These are phyloP conservation scores for Phortica magna DNA, from an alignment of 2,888 invertebrate species.

Conservation along the genomic window DNA sequence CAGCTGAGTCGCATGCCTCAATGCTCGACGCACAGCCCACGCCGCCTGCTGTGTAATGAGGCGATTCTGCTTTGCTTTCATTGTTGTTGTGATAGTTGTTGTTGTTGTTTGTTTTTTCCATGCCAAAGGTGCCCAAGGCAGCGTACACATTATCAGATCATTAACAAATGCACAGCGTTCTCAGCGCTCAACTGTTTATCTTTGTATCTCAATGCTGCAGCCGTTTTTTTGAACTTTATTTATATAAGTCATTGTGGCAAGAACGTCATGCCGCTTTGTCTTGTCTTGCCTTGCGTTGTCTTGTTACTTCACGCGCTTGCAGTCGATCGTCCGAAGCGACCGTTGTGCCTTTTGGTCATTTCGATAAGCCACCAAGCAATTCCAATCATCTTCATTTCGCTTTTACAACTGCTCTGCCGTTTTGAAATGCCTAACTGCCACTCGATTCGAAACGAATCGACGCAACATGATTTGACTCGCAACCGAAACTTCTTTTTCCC, in stretches of 20 bases:
- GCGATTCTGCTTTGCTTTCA: neutral
- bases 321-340: neutral
- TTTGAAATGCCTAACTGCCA: conserved; percentile 15
- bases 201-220: conserved; percentile 8
- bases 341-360: neutral
- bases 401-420: neutral
- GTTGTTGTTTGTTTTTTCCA: neutral
- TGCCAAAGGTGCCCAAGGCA: neutral
- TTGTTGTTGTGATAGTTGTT: neutral
- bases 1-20: neutral
- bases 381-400: conserved; percentile 9
- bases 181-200: conserved; percentile 15
- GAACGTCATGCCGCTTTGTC: conserved; percentile 14
- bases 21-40: neutral
- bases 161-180: conserved; percentile 2
- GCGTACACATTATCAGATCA: conserved; percentile 28
- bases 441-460: neutral
- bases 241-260: conserved; percentile 28
- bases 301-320: conserved; percentile 28
- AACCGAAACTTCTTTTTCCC: neutral
- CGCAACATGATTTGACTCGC: neutral
- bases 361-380: neutral
- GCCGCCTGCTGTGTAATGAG: neutral
- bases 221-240: conserved; percentile 17
- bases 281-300: neutral